phyloP scores from a whole-genome alignment of 2,888 invertebrate genomes.

The Cylindroiulus punctatus region DNA sequence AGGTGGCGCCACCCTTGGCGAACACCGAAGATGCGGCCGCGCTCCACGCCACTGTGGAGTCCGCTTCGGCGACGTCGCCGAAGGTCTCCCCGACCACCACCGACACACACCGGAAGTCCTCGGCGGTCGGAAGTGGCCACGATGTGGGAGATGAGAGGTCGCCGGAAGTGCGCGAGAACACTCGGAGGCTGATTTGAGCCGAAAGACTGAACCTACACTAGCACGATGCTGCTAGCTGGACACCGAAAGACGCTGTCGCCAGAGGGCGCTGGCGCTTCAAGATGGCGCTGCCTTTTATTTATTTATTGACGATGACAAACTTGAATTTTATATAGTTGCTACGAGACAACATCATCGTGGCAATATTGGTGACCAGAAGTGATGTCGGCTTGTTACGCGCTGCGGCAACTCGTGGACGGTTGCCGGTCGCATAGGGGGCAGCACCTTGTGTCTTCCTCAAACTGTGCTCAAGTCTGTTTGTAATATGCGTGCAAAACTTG shows the following conservation, averaged over 20 bases:
- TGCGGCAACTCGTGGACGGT: too few relatives aligned
- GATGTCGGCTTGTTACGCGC: too few relatives aligned
- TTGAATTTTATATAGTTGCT: too few relatives aligned
- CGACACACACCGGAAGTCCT: neutral
- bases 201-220: neutral
- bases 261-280: neutral
- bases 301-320: neutral
- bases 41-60: neutral
- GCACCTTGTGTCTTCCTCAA: too few relatives aligned
- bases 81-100: neutral
- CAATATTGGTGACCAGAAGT: too few relatives aligned
- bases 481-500: too few relatives aligned
- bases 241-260: neutral
- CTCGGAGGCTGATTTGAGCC: neutral
- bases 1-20: neutral
- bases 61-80: neutral
- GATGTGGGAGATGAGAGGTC: neutral
- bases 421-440: too few relatives aligned
- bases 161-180: slow-evolving; percentile 20
- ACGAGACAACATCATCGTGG: too few relatives aligned
- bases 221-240: neutral
- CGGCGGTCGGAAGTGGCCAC: neutral
- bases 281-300: neutral
- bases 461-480: too few relatives aligned
- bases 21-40: neutral